phyloP scores from a whole-genome alignment of 2,888 invertebrate species.

The Phytoseiulus persimilis region DNA sequence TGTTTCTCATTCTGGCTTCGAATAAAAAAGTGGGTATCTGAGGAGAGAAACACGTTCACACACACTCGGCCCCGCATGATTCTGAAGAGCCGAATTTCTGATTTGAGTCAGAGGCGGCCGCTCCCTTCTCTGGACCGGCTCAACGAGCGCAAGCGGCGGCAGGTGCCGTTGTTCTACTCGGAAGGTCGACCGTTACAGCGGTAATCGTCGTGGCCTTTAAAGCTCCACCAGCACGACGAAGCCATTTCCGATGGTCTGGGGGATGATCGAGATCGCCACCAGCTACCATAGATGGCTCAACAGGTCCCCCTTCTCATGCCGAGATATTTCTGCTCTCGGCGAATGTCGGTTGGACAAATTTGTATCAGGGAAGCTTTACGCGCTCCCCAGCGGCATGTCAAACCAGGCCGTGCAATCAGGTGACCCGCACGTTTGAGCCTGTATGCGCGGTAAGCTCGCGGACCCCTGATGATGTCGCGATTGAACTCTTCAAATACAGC shows the following conservation, averaged over 20 bases:
- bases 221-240: background rate
- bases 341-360: no score
- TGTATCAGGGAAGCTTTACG: no score
- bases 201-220: constrained; percentile 5
- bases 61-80: background rate
- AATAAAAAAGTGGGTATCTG: background rate
- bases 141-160: background rate
- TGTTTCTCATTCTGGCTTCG: no score
- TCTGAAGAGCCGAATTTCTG: background rate
- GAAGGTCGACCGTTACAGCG: background rate
- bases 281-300: background rate
- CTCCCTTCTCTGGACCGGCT: background rate
- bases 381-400: no score
- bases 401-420: no score
- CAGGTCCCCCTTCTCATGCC: no score
- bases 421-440: no score
- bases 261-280: background rate
- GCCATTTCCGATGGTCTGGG: background rate
- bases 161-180: background rate
- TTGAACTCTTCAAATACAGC: no score
- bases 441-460: no score
- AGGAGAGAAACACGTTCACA: background rate
- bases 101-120: background rate
- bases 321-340: no score
- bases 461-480: no score